These are phyloP conservation scores for Monomorium pharaonis DNA, from an alignment of 1,140 invertebrate genomes.

Conservation along the genomic window DNA sequence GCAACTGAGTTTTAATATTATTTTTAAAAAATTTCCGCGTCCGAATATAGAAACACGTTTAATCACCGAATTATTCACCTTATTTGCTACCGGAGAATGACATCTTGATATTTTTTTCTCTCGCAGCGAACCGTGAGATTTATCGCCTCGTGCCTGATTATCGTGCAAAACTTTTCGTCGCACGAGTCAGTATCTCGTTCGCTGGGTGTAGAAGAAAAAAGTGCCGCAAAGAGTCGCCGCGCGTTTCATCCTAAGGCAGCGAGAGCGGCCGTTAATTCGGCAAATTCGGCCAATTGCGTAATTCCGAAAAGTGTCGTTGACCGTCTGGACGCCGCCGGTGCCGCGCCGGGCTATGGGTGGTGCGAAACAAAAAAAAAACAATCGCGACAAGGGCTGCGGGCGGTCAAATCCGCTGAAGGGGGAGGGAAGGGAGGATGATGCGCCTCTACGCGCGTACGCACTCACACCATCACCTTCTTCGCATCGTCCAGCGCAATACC, in stretches of 20 bases:
- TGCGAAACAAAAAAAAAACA: conserved; percentile 21
- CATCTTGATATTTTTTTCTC: neutral
- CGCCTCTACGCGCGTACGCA: neutral
- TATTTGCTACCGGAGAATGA: neutral
- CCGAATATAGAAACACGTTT: too few relatives aligned
- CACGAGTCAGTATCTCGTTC: neutral
- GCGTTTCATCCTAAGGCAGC: neutral
- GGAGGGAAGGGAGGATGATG: conserved; percentile 56
- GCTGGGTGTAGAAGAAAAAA: neutral
- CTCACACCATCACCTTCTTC: conserved; percentile 12
- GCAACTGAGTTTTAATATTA: too few relatives aligned
- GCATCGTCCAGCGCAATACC: conserved; percentile 75
- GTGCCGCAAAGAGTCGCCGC: conserved; percentile 22
- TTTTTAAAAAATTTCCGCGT: too few relatives aligned
- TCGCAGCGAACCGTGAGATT: neutral
- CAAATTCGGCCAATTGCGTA: conserved; percentile 83
- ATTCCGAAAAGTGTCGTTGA: conserved; percentile 82
- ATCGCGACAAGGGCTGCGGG: conserved; percentile 28
- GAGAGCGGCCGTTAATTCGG: conserved; percentile 76
- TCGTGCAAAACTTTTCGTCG: neutral
- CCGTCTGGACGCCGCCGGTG: conserved; percentile 74
- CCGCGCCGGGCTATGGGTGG: conserved; percentile 36
- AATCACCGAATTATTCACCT: too few relatives aligned
- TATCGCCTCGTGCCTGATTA: neutral
- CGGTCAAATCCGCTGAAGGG: conserved; percentile 36